These are phyloP conservation scores for Rutilus rutilus DNA, from an alignment of 2,113 vertebrate genomes.

Conservation along the genomic window DNA sequence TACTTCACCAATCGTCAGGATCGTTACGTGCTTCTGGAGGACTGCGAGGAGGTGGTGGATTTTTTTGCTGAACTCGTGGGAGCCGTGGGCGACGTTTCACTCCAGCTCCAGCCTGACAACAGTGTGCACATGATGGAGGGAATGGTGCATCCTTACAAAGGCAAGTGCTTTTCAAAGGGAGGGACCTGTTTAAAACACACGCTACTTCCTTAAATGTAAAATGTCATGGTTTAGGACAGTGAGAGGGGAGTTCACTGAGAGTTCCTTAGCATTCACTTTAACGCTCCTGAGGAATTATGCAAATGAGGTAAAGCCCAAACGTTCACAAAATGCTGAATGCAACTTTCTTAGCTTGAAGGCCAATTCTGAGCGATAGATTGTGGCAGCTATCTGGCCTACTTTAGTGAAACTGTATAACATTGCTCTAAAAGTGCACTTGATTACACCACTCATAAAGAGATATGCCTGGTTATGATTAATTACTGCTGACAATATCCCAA, in stretches of 20 bases:
- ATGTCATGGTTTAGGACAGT: neutral
- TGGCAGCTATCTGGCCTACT: neutral
- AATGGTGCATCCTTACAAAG: constrained; percentile 93
- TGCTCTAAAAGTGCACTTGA: neutral
- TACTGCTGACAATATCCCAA: too few species aligned
- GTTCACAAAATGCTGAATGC: neutral
- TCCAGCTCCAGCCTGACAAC: constrained; percentile 87
- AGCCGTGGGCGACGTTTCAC: constrained; percentile 87
- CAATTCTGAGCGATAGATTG: neutral
- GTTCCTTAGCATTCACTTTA: neutral
- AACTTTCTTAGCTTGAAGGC: neutral
- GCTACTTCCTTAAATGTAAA: neutral
- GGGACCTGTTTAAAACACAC: neutral
- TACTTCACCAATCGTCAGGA: constrained; percentile 99
- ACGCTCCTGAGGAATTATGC: neutral
- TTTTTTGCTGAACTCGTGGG: constrained; percentile 92
- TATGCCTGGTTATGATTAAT: too few species aligned
- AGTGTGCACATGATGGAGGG: constrained; percentile 84
- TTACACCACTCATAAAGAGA: too few species aligned
- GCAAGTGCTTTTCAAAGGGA: constrained; percentile 63
- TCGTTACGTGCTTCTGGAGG: constrained; percentile 91
- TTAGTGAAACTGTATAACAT: neutral
- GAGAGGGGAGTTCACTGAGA: neutral
- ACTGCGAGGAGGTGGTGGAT: constrained; percentile 87
- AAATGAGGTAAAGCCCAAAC: neutral